Percentiles rank a stretch among this genome's conserved stretches.
Conservation (phyloP, 2,888 invertebrate genomes). For the Stenchaetothrips biformis region DNA sequence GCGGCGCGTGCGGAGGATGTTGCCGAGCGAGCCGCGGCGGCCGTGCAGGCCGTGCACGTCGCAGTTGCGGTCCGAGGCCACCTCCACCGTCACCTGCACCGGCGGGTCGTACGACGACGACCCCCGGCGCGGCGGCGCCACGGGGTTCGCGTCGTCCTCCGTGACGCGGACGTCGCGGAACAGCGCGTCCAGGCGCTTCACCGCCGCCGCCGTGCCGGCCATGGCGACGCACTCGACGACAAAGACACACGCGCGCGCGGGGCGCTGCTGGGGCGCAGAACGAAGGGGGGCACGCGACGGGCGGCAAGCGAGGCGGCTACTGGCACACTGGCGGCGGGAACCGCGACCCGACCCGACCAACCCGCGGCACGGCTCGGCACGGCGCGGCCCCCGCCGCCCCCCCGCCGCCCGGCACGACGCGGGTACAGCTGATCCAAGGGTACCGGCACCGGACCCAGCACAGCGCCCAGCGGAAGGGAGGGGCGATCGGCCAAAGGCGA, state of each 20-base stretch:
- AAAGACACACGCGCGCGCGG: neutral
- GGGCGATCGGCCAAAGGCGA: too few species aligned
- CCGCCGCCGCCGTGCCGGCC: constrained; percentile 51
- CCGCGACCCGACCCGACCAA: neutral
- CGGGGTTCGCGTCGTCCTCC: constrained; percentile 47
- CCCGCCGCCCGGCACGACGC: neutral
- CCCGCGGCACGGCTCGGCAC: too few species aligned
- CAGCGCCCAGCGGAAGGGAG: too few species aligned
- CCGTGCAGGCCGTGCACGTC: constrained; percentile 60
- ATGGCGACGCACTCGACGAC: neutral
- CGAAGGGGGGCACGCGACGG: neutral
- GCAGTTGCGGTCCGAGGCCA: constrained; percentile 55
- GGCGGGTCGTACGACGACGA: constrained; percentile 38
- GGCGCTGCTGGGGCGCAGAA: neutral
- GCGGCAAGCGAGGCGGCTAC: too few species aligned
- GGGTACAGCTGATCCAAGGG: too few species aligned
- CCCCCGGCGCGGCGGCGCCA: constrained; percentile 29
- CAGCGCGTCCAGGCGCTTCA: constrained; percentile 67
- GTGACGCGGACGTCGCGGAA: constrained; percentile 59
- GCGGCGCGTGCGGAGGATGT: constrained; percentile 50
- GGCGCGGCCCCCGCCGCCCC: neutral
- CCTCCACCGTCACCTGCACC: constrained; percentile 49
- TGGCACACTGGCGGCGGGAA: neutral
- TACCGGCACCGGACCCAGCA: too few species aligned
- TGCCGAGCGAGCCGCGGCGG: constrained; percentile 56